These are phyloP conservation scores for Hypothenemus hampei DNA, from an alignment of 1,140 invertebrate species.

Conservation along the genomic window DNA sequence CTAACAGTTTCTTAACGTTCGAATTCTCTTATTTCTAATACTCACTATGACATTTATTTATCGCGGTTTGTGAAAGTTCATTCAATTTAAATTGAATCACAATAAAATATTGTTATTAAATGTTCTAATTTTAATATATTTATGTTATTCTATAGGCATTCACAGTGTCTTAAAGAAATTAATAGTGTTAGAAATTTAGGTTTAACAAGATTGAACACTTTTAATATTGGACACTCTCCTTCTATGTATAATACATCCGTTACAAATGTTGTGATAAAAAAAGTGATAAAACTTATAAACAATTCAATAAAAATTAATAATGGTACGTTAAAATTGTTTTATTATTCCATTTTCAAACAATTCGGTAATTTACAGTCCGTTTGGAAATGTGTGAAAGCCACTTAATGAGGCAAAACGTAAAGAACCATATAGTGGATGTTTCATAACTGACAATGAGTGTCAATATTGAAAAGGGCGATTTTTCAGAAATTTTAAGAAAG, in stretches of 20 bases:
- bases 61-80: background rate
- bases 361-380: too few species aligned
- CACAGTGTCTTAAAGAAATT: background rate
- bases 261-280: background rate
- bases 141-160: too few species aligned
- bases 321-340: background rate
- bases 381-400: too few species aligned
- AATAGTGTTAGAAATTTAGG: background rate
- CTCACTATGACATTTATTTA: background rate
- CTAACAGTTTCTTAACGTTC: background rate
- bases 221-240: background rate
- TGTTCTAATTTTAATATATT: too few species aligned
- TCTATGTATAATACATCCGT: background rate
- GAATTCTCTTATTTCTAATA: background rate
- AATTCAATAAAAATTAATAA: background rate
- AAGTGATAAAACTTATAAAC: background rate
- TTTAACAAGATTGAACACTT: background rate
- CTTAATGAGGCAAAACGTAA: too few species aligned
- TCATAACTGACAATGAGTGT: too few species aligned
- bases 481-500: too few species aligned
- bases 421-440: too few species aligned
- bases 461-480: too few species aligned
- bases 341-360: too few species aligned
- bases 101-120: too few species aligned
- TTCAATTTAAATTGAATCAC: background rate